These are phyloP conservation scores for Diplogasteroides magnus DNA, from an alignment of 1,140 invertebrate genomes.

Conservation along the genomic window DNA sequence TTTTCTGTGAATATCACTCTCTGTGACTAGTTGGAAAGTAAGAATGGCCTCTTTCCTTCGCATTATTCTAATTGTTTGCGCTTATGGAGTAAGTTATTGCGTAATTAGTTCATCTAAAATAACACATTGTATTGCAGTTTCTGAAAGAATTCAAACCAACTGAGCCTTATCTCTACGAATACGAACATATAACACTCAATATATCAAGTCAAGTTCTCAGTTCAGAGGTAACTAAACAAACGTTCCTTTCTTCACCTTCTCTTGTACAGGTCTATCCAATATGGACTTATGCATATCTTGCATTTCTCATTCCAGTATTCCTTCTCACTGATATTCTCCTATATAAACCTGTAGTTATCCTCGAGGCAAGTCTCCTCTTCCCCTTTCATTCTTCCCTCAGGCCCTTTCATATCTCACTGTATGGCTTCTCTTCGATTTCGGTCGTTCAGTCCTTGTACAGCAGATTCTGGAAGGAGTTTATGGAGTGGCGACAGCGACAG, in stretches of 20 bases:
- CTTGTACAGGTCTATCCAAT: conserved; percentile 71
- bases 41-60: too few species aligned
- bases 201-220: conserved; percentile 62
- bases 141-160: conserved; percentile 75
- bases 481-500: conserved; percentile 67
- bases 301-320: conserved; percentile 70
- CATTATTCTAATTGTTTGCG: too few species aligned
- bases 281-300: conserved; percentile 74
- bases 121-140: conserved; percentile 57
- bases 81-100: too few species aligned
- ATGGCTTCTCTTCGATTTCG: conserved; percentile 66
- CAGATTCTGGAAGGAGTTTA: conserved; percentile 37
- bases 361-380: conserved; percentile 61
- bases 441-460: conserved; percentile 37
- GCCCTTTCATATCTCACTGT: conserved; percentile 64
- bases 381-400: neutral
- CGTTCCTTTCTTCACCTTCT: conserved; percentile 21
- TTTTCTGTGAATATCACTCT: too few species aligned
- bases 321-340: conserved; percentile 74
- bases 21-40: too few species aligned
- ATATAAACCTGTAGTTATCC: conserved; percentile 78
- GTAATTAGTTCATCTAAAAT: too few species aligned
- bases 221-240: conserved; percentile 67
- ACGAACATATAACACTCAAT: conserved; percentile 66
- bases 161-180: conserved; percentile 73